These are phyloP conservation scores for Myathropa florea DNA, from an alignment of 2,888 invertebrate genomes.

Conservation along the genomic window DNA sequence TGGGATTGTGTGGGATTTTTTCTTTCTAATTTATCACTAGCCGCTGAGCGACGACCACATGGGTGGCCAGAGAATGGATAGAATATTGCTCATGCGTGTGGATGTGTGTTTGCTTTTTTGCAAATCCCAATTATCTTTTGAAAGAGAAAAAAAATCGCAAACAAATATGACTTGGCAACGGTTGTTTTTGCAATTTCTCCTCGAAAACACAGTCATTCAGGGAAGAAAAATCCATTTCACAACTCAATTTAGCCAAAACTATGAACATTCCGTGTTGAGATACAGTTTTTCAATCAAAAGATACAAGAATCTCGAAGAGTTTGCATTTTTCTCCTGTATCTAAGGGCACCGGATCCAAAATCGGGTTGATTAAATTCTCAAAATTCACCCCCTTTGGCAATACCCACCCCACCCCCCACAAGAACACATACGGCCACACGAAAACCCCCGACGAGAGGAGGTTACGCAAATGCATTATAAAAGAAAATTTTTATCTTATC, in stretches of 20 bases:
- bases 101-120: neutral
- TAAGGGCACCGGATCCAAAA: too few species aligned
- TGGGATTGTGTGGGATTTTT: neutral
- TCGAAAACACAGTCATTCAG: neutral
- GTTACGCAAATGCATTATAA: constrained; percentile 37
- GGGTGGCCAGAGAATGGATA: constrained; percentile 14
- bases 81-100: neutral
- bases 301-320: too few species aligned
- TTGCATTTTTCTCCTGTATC: too few species aligned
- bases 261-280: neutral
- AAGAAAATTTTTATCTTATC: constrained; percentile 41
- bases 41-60: constrained; percentile 28
- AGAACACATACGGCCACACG: neutral
- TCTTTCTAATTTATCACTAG: constrained; percentile 10
- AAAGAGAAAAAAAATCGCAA: constrained; percentile 17
- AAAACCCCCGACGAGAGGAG: neutral
- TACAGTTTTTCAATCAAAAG: neutral
- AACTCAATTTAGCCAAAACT: neutral
- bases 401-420: neutral
- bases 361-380: too few species aligned
- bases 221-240: neutral
- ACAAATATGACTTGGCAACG: constrained; percentile 41
- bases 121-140: constrained; percentile 56
- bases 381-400: too few species aligned
- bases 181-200: neutral